Evolutionary conservation across 2,797 vertebrate species (phyloP).

Genomic region (Limosa lapponica): DNA sequence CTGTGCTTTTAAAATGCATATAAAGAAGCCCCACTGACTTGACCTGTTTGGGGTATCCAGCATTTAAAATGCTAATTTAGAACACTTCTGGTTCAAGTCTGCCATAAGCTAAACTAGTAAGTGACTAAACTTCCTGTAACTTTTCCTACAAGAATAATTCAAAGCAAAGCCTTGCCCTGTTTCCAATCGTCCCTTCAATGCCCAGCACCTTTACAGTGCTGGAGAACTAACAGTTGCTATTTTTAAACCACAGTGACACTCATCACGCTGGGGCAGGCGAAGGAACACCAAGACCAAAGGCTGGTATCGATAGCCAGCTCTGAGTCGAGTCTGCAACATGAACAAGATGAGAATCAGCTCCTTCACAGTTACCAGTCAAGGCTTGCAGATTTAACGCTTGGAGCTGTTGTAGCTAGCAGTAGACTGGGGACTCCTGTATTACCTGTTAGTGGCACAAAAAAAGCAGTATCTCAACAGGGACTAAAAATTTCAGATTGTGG

Average conservation of each 20-base stretch:
- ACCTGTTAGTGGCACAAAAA: neutral
- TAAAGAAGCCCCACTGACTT: neutral
- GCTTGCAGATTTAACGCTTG: neutral
- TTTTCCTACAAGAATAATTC: neutral
- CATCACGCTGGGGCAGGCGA: neutral
- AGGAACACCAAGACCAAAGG: neutral
- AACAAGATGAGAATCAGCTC: neutral
- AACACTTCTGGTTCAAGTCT: neutral
- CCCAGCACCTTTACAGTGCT: neutral
- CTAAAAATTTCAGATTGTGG: neutral
- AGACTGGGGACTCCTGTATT: neutral
- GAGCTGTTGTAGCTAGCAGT: neutral
- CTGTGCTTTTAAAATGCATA: neutral
- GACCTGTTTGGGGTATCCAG: neutral
- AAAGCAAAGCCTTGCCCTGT: neutral
- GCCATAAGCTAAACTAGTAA: neutral
- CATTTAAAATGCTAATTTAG: neutral
- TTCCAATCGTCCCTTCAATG: neutral
- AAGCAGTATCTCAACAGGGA: neutral
- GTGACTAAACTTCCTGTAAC: neutral
- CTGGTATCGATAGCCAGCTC: neutral
- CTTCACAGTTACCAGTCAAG: neutral
- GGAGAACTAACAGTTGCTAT: neutral
- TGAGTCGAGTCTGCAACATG: neutral
- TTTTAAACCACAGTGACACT: neutral